phyloP scores from a whole-genome alignment of 35 echinoderm and acorn worm species.

The Strongylocentrotus purpuratus region DNA sequence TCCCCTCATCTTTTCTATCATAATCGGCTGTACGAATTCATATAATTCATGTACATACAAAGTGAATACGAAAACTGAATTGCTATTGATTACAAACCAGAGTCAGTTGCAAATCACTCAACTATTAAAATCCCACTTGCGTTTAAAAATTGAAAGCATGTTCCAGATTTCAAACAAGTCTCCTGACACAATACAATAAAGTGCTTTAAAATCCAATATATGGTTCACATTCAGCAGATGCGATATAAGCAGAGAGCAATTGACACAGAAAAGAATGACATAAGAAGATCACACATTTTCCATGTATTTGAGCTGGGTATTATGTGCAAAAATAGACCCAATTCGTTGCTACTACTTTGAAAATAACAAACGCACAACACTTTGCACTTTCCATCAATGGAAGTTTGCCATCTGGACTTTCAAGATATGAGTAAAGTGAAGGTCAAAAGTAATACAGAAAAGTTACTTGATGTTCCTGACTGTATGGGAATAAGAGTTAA shows the following conservation, averaged over 20 bases:
- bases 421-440: not conserved
- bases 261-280: too few relatives aligned
- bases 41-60: not conserved
- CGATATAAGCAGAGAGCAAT: not conserved
- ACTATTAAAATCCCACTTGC: not conserved
- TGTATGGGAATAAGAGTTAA: not conserved
- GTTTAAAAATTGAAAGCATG: not conserved
- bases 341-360: not conserved
- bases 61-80: not conserved
- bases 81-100: not conserved
- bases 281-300: not conserved
- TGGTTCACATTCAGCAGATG: not conserved
- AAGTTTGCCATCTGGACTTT: not conserved
- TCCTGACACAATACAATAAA: not conserved
- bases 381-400: not conserved
- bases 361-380: not conserved
- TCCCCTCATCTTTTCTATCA: not conserved
- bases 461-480: not conserved
- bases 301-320: too few relatives aligned
- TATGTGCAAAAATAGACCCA: not conserved
- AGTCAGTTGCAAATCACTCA: not conserved
- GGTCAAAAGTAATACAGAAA: not conserved
- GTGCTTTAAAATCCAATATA: not conserved
- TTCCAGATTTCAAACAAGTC: not conserved
- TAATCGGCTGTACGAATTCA: not conserved